phyloP scores from a whole-genome alignment of 2,113 vertebrate species.

The Corapipo altera region DNA sequence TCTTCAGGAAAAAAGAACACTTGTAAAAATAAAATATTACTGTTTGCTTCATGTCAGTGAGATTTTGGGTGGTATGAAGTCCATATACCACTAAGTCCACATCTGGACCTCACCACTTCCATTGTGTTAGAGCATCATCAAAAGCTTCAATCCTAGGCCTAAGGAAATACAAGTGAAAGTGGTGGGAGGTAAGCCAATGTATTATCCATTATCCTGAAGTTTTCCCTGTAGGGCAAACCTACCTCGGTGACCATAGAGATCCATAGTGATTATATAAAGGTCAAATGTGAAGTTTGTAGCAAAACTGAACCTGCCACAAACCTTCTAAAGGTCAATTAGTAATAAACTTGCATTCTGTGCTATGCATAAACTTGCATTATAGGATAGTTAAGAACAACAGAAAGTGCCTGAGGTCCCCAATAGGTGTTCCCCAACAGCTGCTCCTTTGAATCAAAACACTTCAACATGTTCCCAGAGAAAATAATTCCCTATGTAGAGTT shows the following conservation, averaged over 20 bases:
- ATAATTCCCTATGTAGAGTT: neutral
- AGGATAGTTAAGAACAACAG: neutral
- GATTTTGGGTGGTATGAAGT: neutral
- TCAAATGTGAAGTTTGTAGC: neutral
- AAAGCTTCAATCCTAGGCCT: neutral
- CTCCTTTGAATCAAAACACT: neutral
- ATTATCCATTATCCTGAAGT: neutral
- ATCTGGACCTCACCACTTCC: neutral
- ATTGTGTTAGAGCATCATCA: neutral
- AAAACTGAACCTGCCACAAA: neutral
- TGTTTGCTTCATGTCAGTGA: neutral
- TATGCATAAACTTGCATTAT: neutral
- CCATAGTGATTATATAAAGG: neutral
- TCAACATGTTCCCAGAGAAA: neutral
- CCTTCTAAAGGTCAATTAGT: neutral
- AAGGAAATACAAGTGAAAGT: neutral
- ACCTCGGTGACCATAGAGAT: neutral
- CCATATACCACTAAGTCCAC: neutral
- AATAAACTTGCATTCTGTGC: neutral
- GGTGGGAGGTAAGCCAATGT: neutral
- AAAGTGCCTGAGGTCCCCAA: neutral
- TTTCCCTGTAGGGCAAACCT: neutral
- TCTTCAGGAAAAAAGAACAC: neutral
- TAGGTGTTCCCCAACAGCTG: neutral
- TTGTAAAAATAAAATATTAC: neutral